Evolutionary conservation across 2,797 vertebrate species (phyloP).

Genomic region (Anguilla megastoma): DNA sequence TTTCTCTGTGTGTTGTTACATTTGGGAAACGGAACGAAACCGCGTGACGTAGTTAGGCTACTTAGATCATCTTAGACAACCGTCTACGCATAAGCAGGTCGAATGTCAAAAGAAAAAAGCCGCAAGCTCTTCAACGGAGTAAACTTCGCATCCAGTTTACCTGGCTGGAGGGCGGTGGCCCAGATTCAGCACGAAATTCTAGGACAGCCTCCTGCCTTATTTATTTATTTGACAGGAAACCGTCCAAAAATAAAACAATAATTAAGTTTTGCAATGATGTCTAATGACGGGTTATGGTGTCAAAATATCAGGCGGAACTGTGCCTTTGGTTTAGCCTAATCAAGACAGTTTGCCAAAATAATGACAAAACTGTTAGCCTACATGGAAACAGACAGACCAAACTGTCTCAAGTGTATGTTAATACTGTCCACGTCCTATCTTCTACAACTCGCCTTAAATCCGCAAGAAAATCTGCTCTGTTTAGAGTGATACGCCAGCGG

Average conservation of each 20-base stretch:
- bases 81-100: background rate
- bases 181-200: background rate
- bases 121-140: no score
- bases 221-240: no score
- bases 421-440: conserved; percentile 17
- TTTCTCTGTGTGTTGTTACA: background rate
- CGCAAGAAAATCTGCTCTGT: conserved; percentile 1
- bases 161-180: background rate
- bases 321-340: no score
- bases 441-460: conserved; percentile 1
- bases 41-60: no score
- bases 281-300: no score
- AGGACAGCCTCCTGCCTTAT: background rate
- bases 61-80: background rate
- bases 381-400: conserved; percentile 24
- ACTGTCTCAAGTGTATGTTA: conserved; percentile 40
- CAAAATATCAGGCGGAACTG: no score
- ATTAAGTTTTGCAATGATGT: no score
- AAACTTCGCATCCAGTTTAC: background rate
- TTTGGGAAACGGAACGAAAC: background rate
- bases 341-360: conserved; percentile 10
- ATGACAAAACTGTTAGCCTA: conserved; percentile 36
- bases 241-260: no score
- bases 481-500: no score
- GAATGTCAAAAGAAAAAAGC: background rate